Percentiles rank a stretch among this genome's conserved stretches.
Evolutionary conservation across 2,113 vertebrate genomes (phyloP).

Genomic region (Castor canadensis): DNA sequence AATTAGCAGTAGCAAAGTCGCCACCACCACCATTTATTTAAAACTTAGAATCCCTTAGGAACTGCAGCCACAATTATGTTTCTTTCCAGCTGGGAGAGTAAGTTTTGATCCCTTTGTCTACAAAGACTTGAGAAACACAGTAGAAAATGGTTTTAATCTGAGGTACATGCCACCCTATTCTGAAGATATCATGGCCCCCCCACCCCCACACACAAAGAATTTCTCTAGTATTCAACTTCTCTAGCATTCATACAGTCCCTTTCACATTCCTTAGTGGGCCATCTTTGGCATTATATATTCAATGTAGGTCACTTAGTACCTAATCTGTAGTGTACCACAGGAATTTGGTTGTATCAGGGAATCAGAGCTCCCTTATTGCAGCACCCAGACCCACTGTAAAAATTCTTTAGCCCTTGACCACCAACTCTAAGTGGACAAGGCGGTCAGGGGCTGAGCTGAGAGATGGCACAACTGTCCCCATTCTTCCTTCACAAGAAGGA

Average conservation of each 20-base stretch:
- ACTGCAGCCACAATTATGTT: background rate
- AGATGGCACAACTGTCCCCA: background rate
- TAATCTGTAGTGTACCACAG: background rate
- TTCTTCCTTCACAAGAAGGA: background rate
- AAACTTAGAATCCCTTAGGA: background rate
- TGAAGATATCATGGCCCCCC: background rate
- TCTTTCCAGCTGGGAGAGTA: background rate
- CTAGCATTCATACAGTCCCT: background rate
- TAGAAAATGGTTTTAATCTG: background rate
- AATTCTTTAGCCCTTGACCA: background rate
- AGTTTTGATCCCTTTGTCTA: background rate
- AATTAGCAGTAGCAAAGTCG: background rate
- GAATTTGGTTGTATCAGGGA: background rate
- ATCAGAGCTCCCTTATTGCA: background rate
- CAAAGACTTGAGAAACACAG: background rate
- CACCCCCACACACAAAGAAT: too few species aligned
- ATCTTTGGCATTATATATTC: background rate
- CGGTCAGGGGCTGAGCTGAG: background rate
- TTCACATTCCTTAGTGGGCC: background rate
- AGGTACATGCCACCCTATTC: background rate
- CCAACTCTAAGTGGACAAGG: background rate
- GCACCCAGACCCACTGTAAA: background rate
- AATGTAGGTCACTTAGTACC: accelerated
- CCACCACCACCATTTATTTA: background rate
- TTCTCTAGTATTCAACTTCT: too few species aligned